phyloP scores from a whole-genome alignment of 2,888 invertebrate species.

The Lepidochrysops patricia region DNA sequence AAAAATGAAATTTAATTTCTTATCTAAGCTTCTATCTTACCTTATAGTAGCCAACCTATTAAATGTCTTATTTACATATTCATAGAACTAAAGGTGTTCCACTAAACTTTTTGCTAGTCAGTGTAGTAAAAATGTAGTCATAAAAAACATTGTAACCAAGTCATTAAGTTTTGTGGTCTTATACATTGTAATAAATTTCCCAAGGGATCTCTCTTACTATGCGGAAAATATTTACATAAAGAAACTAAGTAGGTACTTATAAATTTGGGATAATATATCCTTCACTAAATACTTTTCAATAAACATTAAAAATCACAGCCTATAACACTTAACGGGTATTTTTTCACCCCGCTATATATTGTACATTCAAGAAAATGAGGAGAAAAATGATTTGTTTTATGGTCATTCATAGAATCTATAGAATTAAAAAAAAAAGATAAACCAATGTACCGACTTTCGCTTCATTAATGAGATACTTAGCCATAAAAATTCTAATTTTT shows the following conservation, averaged over 20 bases:
- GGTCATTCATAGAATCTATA: no score
- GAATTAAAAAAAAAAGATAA: no score
- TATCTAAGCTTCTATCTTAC: no score
- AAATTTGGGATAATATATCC: neutral
- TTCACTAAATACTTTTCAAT: neutral
- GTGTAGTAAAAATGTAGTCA: neutral
- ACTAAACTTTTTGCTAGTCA: neutral
- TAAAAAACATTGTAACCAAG: slow-evolving; percentile 6
- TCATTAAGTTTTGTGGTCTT: slow-evolving; percentile 7
- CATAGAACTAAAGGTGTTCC: neutral
- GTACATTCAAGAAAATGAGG: no score
- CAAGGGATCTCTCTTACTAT: slow-evolving; percentile 19
- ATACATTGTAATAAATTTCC: slow-evolving; percentile 30
- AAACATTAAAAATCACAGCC: no score
- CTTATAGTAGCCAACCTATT: neutral
- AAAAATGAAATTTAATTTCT: no score
- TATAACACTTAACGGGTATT: no score
- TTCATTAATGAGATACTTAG: no score
- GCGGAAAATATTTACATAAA: slow-evolving; percentile 28
- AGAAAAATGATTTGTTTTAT: no score
- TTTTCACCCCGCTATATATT: no score
- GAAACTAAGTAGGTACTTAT: slow-evolving; percentile 24
- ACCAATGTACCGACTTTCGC: no score
- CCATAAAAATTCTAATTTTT: no score
- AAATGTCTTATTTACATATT: neutral